Base-by-base conservation (phyloP, 2,797 vertebrate species). In the Danio choprae region DNA sequence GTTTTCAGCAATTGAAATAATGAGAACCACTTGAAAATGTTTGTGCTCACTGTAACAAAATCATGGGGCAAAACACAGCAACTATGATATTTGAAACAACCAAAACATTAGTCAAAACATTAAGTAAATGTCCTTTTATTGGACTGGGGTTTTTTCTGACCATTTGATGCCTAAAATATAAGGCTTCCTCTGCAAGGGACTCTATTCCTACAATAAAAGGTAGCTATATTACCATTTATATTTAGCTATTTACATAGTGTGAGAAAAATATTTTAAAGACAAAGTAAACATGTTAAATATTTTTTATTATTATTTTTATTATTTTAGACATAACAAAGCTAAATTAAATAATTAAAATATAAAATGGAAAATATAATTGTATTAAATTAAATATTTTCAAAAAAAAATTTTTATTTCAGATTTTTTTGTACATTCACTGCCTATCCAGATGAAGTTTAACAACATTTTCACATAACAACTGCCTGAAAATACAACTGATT, bases 21-120 rank as follows among this genome's bases (percentile, higher is more conserved):
- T 56, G 40, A 74, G 41, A 80, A 78, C 51, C 71, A 75, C 68
- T 71, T 56, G 46, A 84, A 75, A 80, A 51, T 74, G 22, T 8
- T 43, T 62, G 43, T 11, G 22, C 1, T 67, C 67, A 56, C 53
- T n/a, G 13, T 20, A 60, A 74, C 10, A 15, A 71, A 11, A 67
- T 38, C 53, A 5, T 29, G 44, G 53, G 11, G 48, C 62, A 64
- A 41, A n/a, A 56, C 22, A 55, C 10, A 64, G 29, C 38, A 64
- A 44, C 44, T 16, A 3, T 60, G 40, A 81, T 64, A 8, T 53
- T 41, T 18, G 41, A 86, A 81, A 77, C 50, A 68, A 70, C 20
- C 29, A 10, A 9, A 46, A 6, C 18, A 56, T 44, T 65, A 22
- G 11, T 22, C 18, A 77, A 67, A 56, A 43, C 10, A 44, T 68